phyloP scores from a whole-genome alignment of 1,140 invertebrate genomes.

The Lasioglossum albipes region DNA sequence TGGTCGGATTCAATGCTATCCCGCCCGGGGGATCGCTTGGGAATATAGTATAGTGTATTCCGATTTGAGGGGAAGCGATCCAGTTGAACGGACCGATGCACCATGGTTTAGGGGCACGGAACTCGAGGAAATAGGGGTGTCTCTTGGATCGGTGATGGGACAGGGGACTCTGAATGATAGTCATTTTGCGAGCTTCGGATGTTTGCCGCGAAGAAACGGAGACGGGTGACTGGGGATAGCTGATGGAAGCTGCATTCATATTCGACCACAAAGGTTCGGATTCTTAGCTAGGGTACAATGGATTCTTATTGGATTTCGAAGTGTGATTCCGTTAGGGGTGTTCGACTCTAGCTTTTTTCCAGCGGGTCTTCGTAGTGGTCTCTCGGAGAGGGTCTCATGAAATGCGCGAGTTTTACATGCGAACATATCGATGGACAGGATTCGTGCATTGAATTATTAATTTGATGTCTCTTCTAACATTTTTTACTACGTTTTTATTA shows the following conservation, averaged over 20 bases:
- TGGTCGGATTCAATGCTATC: background rate
- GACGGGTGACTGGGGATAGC: background rate
- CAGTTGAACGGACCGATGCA: background rate
- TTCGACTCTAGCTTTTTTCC: too few species aligned
- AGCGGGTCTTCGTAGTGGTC: too few species aligned
- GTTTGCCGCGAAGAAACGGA: background rate
- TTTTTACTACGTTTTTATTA: too few species aligned
- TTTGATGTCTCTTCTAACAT: too few species aligned
- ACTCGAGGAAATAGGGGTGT: background rate
- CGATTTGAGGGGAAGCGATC: background rate
- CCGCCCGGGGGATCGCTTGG: background rate
- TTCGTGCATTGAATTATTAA: background rate
- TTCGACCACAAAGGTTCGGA: too few species aligned
- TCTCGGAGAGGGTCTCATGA: too few species aligned
- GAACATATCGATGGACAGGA: background rate
- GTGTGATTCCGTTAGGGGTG: too few species aligned
- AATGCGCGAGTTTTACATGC: background rate
- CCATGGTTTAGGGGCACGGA: background rate
- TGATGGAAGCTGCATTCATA: background rate
- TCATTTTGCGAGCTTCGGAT: background rate
- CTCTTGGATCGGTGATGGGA: background rate
- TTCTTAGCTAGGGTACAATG: too few species aligned
- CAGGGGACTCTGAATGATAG: background rate
- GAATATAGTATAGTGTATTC: background rate
- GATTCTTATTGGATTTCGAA: too few species aligned